Conservation (phyloP, 30 jellyfish, hydroid and myxozoan species). For the Mastigias papua region DNA sequence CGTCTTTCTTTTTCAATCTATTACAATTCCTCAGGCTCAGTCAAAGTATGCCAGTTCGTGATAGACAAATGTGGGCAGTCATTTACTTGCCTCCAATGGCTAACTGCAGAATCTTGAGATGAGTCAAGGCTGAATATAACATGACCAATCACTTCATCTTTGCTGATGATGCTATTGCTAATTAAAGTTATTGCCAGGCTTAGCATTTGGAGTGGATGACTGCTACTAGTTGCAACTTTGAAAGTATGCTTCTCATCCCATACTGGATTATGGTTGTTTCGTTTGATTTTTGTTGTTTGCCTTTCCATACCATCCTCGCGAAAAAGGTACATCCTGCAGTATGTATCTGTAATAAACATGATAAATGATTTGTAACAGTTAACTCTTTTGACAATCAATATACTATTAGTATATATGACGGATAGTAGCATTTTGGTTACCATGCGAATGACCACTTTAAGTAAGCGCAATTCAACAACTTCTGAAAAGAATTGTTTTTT, state of each 20-base stretch:
- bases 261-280: conserved; percentile 84
- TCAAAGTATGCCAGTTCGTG: conserved; percentile 88
- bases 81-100: conserved; percentile 81
- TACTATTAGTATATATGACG: neutral
- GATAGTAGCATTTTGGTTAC: too few relatives aligned
- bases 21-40: conserved; percentile 90
- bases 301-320: conserved; percentile 77
- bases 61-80: conserved; percentile 80
- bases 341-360: conserved; percentile 66
- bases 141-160: conserved; percentile 93
- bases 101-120: conserved; percentile 79
- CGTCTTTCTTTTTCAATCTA: neutral
- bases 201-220: conserved; percentile 80
- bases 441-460: neutral
- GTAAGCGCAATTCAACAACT: neutral
- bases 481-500: neutral
- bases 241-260: conserved; percentile 83
- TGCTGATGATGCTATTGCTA: conserved; percentile 85
- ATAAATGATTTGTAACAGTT: too few relatives aligned
- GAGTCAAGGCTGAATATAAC: conserved; percentile 92
- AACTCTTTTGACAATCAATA: too few relatives aligned
- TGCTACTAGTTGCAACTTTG: conserved; percentile 75
- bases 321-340: conserved; percentile 77
- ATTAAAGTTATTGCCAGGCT: conserved; percentile 78
- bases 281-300: conserved; percentile 73